Evolutionary conservation across 2,113 vertebrate genomes (phyloP).

Genomic region (Isurus oxyrinchus): DNA sequence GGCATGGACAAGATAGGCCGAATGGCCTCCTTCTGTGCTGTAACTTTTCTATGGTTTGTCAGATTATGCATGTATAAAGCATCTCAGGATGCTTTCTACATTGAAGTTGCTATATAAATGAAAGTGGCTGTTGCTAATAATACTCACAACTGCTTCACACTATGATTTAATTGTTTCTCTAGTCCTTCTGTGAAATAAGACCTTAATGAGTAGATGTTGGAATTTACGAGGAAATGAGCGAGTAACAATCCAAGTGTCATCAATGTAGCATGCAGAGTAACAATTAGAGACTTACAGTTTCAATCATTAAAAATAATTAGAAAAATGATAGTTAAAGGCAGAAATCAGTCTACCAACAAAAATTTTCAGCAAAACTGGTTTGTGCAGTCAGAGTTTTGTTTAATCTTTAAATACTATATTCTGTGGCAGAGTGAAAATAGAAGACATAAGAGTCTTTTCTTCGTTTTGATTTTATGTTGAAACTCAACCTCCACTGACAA

Average conservation of each 20-base stretch:
- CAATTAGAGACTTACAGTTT: background rate
- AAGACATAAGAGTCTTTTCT: background rate
- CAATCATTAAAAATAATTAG: background rate
- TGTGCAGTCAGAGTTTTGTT: background rate
- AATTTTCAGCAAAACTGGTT: background rate
- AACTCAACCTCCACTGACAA: background rate
- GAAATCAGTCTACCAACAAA: background rate
- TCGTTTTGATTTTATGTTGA: background rate
- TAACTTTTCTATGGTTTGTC: background rate
- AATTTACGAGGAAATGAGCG: background rate
- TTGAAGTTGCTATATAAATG: background rate
- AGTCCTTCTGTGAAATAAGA: background rate
- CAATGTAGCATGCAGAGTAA: background rate
- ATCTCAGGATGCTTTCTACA: background rate
- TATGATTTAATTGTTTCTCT: background rate
- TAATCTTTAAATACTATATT: background rate
- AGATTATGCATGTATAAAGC: background rate
- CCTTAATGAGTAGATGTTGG: background rate
- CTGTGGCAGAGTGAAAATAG: background rate
- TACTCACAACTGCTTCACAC: background rate
- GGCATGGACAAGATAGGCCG: too few relatives aligned
- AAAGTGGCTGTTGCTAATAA: background rate
- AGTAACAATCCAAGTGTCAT: background rate
- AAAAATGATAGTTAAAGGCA: background rate
- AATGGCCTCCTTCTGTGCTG: too few relatives aligned